Conservation (phyloP, 2,797 vertebrate species). For the Staurois parvus region DNA sequence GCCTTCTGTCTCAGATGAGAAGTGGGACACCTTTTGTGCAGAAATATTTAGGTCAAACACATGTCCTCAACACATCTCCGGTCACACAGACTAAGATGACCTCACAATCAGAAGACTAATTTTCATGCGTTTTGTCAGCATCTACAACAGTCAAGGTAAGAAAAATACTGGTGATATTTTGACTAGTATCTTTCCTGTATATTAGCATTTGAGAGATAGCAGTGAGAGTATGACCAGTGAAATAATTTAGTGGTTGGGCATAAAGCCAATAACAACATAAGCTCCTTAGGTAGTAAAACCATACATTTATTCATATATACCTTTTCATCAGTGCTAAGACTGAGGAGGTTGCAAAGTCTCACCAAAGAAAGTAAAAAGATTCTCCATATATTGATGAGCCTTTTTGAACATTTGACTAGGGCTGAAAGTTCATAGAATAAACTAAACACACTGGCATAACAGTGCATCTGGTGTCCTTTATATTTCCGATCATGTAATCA, state of each 20-base stretch:
- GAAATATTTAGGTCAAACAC: too few species aligned
- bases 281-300: not conserved
- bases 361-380: not conserved
- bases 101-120: not conserved
- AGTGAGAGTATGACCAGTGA: not conserved
- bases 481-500: slow-evolving; percentile 41
- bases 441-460: not conserved
- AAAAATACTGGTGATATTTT: not conserved
- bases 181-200: not conserved
- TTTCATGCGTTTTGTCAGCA: not conserved
- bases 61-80: not conserved
- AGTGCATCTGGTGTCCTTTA: not conserved
- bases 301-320: not conserved
- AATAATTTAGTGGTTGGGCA: not conserved
- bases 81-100: not conserved
- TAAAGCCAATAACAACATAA: not conserved
- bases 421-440: not conserved
- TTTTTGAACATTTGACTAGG: not conserved
- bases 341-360: not conserved
- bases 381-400: not conserved
- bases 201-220: not conserved
- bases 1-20: too few species aligned
- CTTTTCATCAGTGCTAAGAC: not conserved
- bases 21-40: not conserved
- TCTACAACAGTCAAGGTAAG: not conserved